These are phyloP conservation scores for Arctopsyche grandis DNA, from an alignment of 1,140 invertebrate species.

Conservation along the genomic window DNA sequence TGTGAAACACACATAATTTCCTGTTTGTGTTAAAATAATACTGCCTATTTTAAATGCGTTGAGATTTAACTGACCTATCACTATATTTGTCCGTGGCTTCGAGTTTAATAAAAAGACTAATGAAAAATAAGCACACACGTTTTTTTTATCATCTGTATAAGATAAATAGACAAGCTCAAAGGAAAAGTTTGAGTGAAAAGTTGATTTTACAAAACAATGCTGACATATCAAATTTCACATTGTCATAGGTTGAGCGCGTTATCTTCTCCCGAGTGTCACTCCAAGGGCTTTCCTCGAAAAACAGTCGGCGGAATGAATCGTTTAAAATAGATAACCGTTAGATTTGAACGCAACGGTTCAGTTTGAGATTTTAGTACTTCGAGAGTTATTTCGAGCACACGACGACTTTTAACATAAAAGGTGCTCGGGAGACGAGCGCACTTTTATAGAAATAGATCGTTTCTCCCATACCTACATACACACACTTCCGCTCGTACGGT, in stretches of 20 bases:
- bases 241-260: neutral
- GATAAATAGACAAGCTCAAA: too few species aligned
- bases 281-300: neutral
- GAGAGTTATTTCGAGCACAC: conserved; percentile 14
- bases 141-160: too few species aligned
- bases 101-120: too few species aligned
- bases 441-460: conserved; percentile 34
- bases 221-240: too few species aligned
- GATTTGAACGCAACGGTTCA: neutral
- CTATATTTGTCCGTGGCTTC: too few species aligned
- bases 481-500: neutral
- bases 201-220: too few species aligned
- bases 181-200: too few species aligned
- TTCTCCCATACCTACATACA: neutral
- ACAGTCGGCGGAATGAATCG: neutral
- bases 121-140: too few species aligned
- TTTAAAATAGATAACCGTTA: conserved; percentile 11
- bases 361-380: conserved; percentile 12
- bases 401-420: neutral
- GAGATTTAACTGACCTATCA: too few species aligned
- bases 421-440: neutral
- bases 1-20: too few species aligned
- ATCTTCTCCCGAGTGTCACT: neutral
- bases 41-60: too few species aligned
- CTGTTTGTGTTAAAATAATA: too few species aligned